phyloP scores from a whole-genome alignment of 2,888 invertebrate species.

The Caenorhabditis uteleia region DNA sequence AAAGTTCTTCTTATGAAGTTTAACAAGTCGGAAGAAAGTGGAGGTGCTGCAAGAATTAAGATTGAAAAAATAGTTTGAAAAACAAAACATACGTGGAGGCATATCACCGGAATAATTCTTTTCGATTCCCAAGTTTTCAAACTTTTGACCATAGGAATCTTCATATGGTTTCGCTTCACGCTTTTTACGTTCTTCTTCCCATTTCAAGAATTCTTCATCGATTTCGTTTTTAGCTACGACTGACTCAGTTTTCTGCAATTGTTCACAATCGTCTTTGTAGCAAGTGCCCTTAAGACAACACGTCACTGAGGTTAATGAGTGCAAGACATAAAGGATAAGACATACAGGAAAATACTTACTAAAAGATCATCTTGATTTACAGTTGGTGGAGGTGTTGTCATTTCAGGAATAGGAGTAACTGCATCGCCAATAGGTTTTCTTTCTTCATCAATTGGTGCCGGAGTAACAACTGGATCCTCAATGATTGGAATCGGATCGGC shows the following conservation, averaged over 20 bases:
- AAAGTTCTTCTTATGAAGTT: constrained; percentile 13
- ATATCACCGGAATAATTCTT: too few species aligned
- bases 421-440: neutral
- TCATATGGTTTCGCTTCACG: constrained; percentile 5
- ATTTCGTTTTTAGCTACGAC: neutral
- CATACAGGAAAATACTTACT: constrained; percentile 3
- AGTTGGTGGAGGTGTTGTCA: neutral
- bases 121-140: too few species aligned
- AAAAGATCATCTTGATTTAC: constrained; percentile 4
- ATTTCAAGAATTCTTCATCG: constrained; percentile 29
- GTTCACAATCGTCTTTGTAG: constrained; percentile 39
- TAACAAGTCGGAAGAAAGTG: constrained; percentile 9
- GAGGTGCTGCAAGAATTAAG: constrained; percentile 3
- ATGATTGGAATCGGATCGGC: neutral
- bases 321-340: neutral
- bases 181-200: constrained; percentile 20
- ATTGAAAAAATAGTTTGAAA: too few species aligned
- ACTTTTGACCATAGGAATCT: too few species aligned
- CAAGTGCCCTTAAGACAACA: constrained; percentile 25
- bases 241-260: constrained; percentile 31
- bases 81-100: too few species aligned
- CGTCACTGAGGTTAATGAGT: constrained; percentile 1
- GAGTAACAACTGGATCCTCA: constrained; percentile 3
- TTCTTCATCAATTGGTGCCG: constrained; percentile 3
- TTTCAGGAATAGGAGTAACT: neutral